Base-by-base conservation (phyloP, 35 echinoderm and acorn worm species). In the Nesometra sesokonis region DNA sequence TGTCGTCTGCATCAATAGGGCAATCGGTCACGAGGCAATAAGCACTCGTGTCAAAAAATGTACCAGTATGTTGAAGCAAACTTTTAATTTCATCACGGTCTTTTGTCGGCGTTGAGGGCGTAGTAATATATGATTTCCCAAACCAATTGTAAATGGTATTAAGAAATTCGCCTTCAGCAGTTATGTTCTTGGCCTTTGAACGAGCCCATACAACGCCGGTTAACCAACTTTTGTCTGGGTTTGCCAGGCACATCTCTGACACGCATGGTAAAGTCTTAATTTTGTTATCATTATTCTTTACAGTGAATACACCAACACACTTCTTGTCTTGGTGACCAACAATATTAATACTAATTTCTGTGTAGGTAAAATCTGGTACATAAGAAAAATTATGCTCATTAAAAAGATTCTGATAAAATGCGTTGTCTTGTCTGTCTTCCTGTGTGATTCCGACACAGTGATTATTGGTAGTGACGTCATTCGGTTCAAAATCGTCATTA, bases 21-120 rank as follows among this genome's bases (percentile, higher is more conserved):
- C 17, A 84, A 27, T 67, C 52, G 2, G 52, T 39, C 19, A 89
- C 34, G 34, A 89, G 77, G 36, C 87, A 47, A 57, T 76, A 89
- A 67, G 32, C 57, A 5, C 46, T 46, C 5, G 46, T 89, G 37
- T 35, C 31, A 30, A 35, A 33, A 35, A 82, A 67, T 2, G 83
- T 81, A 77, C 34, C 39, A 27, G 52, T 52, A 30, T 83, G 32
- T 27, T 81, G 37, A 23, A 29, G 13, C 0, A 67, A n/a, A 36
- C 76, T 35, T 33, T 11, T 30, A 37, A 83, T 19, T 57, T 67
- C 82, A 19, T 23, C 47, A 5, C 32, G 27, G 5, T 76, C 34
- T 21, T 80, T 36, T 89, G 40, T 76, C 17, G 76, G 33, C 34
- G 34, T 89, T 47, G 23, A 27, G 13, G 80, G 46, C 57, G 9